Percentiles rank a stretch among this genome's conserved stretches.
phyloP scores from a whole-genome alignment of 2,113 vertebrate genomes.

The Malaclemys terrapin region DNA sequence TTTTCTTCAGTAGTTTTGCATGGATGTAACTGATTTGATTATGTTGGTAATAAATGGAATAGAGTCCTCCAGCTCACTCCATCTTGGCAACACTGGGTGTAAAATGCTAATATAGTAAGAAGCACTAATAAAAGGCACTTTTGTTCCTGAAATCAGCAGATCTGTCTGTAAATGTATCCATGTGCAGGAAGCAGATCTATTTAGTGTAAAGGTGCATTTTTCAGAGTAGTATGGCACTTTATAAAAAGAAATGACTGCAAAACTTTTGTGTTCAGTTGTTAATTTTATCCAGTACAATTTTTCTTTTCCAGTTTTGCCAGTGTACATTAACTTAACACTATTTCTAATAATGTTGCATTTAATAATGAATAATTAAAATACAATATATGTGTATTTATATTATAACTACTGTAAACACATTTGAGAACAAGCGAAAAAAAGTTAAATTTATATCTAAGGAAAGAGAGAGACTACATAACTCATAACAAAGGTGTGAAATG shows the following conservation, averaged over 20 bases:
- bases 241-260: background rate
- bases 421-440: background rate
- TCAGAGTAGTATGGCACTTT: background rate
- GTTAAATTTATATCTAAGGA: background rate
- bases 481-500: background rate
- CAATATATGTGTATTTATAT: background rate
- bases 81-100: background rate
- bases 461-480: background rate
- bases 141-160: background rate
- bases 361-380: background rate
- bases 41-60: background rate
- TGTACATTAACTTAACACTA: background rate
- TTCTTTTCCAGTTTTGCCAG: background rate
- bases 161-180: too few relatives aligned
- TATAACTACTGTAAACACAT: background rate
- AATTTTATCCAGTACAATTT: background rate
- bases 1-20: background rate
- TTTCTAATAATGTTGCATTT: background rate
- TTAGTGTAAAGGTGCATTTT: background rate
- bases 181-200: background rate
- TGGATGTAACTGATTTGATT: background rate
- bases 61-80: background rate
- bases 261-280: background rate
- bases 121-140: background rate
- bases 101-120: background rate